These are phyloP conservation scores for Alexandromys oeconomus DNA, from an alignment of 2,797 vertebrate species.

Conservation along the genomic window DNA sequence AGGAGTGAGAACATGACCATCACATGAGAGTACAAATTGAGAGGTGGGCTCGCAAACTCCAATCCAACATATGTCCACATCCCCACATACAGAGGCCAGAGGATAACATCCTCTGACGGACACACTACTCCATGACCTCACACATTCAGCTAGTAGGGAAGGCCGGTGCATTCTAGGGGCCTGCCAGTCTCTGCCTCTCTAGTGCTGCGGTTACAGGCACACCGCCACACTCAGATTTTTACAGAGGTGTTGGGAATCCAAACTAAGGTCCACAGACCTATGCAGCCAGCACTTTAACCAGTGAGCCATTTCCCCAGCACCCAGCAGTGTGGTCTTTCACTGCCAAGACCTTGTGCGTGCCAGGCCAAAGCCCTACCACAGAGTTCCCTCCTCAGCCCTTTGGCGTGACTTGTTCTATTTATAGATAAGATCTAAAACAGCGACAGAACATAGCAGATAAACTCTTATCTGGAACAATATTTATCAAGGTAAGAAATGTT, in stretches of 20 bases:
- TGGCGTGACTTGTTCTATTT: neutral
- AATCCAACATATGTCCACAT: neutral
- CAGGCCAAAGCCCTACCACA: neutral
- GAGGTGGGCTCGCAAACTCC: too few relatives aligned
- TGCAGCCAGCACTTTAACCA: neutral
- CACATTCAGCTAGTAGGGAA: too few relatives aligned
- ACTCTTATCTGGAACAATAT: neutral
- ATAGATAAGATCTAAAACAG: neutral
- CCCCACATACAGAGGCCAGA: neutral
- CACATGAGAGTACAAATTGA: rapidly evolving
- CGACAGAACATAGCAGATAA: neutral
- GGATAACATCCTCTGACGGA: neutral
- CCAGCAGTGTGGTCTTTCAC: neutral
- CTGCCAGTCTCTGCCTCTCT: neutral
- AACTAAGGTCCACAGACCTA: neutral
- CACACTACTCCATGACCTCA: neutral
- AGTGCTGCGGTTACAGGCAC: too few relatives aligned
- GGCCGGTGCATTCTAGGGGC: neutral
- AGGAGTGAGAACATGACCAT: neutral
- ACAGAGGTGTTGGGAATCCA: neutral
- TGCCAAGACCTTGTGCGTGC: neutral
- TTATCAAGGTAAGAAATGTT: constrained; percentile 23
- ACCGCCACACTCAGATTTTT: neutral
- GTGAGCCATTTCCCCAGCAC: neutral
- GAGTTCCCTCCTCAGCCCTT: neutral